Conservation (phyloP, 2,113 vertebrate genomes). For the Spheniscus mendiculus region DNA sequence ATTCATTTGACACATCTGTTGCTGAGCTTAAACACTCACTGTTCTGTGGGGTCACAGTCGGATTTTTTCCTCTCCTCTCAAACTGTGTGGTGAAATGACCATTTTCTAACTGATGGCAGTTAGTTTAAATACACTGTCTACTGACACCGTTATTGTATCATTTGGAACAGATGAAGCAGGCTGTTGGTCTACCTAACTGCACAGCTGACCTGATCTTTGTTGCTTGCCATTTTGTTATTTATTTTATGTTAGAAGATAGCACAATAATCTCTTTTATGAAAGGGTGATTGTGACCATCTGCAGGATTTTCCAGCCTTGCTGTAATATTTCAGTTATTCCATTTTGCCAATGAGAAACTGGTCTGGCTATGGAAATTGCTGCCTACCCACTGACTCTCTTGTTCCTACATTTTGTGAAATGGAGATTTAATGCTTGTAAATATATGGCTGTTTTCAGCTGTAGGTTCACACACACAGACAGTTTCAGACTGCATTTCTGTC, state of each 20-base stretch:
- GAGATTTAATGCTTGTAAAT: not conserved
- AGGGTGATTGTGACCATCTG: not conserved
- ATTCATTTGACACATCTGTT: conserved; percentile 57
- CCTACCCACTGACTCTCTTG: not conserved
- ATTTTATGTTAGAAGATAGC: not conserved
- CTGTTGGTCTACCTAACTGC: not conserved
- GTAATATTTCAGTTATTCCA: not conserved
- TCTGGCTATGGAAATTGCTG: not conserved
- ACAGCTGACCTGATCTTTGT: not conserved
- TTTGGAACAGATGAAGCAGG: not conserved
- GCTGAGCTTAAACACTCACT: conserved; percentile 1
- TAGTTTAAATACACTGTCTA: not conserved
- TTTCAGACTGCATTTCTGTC: not conserved
- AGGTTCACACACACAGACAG: not conserved
- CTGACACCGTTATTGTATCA: accelerated
- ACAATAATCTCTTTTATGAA: not conserved
- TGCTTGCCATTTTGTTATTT: not conserved
- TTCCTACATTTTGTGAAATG: not conserved
- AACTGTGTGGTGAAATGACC: not conserved
- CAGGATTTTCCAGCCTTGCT: not conserved
- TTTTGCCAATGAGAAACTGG: not conserved
- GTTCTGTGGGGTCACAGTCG: not conserved
- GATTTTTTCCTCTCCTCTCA: not conserved
- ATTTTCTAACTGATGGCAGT: not conserved
- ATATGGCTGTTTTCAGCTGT: not conserved